Evolutionary conservation across 92 coral and sea anemone genomes (phyloP), one percentile per base, ranked within the genome.

Genomic region (Umimayanthus kanabou): DNA sequence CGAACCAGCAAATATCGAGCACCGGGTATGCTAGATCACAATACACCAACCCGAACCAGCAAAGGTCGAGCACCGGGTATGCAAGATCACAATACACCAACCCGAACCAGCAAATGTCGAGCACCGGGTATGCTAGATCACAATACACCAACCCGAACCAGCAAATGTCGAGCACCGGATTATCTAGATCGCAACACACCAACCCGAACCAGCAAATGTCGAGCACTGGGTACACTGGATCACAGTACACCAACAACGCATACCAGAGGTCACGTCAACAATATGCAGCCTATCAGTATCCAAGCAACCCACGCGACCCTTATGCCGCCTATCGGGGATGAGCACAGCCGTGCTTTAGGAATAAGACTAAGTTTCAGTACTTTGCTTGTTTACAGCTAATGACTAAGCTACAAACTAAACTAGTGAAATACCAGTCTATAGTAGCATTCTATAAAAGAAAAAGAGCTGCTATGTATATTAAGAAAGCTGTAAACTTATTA

Each of bases 221-320:
- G 10, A 47, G 6, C 43, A 81, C 22, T 58, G 40, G 65, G 2
- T 69, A 82, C 57, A 26, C 55, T 42, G 45, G 85, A 29, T 65
- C 64, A 45, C 80, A 77, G 80, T 8, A 58, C 37, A 33, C 37
- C 37, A 29, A 16, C 18, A n/a, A 77, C 58, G 64, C 58, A 10
- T 42, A 77, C 58, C 81, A 47, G 23, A n/a, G 9, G 64, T 77
- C 76, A 82, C 87, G 65, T 14, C 49, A 43, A 43, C 49, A 43
- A 43, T 43, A 43, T 30, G 58, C 77, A 4, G 78, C 87, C 77
- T 69, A 83, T 69, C 69, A 61, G 23, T 55, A 80, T 58, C 72
- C 84, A 6, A 80, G 72, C 85, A 4, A 64, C 28, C 47, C 85
- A 2, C 40, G 85, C 22, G 39, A 58, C 7, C 42, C 84, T 2